Evolutionary conservation across 2,888 invertebrate genomes (phyloP).

Genomic region (Mythimna vitellina): DNA sequence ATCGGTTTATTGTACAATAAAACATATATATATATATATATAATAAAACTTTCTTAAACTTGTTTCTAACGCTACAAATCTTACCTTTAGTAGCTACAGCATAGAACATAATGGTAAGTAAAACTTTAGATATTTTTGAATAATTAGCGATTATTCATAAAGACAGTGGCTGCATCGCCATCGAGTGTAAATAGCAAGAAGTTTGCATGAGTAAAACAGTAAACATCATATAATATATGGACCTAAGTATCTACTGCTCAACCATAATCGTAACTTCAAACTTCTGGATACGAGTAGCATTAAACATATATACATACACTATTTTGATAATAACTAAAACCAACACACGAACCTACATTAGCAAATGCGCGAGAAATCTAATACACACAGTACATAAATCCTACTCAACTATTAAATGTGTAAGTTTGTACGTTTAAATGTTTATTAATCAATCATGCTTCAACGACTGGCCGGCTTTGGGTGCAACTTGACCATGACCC

Average conservation of each 20-base stretch:
- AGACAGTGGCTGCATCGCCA: neutral
- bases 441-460: conserved; percentile 3
- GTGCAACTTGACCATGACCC: no score
- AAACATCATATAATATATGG: conserved; percentile 7
- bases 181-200: neutral
- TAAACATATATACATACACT: conserved; percentile 11
- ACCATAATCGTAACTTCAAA: conserved; percentile 17
- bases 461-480: no score
- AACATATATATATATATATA: no score
- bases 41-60: no score
- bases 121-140: neutral
- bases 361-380: conserved; percentile 21
- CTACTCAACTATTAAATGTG: neutral
- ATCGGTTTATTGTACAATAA: no score
- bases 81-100: no score
- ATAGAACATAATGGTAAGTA: no score
- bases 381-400: conserved; percentile 6
- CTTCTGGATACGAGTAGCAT: conserved; percentile 1
- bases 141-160: neutral
- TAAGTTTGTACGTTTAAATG: conserved; percentile 1
- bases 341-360: conserved; percentile 5
- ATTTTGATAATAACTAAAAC: conserved; percentile 30
- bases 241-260: neutral
- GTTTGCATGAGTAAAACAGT: neutral
- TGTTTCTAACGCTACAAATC: no score